Base-by-base conservation (phyloP, 1,140 invertebrate genomes). In the Lordiphosa collinella region DNA sequence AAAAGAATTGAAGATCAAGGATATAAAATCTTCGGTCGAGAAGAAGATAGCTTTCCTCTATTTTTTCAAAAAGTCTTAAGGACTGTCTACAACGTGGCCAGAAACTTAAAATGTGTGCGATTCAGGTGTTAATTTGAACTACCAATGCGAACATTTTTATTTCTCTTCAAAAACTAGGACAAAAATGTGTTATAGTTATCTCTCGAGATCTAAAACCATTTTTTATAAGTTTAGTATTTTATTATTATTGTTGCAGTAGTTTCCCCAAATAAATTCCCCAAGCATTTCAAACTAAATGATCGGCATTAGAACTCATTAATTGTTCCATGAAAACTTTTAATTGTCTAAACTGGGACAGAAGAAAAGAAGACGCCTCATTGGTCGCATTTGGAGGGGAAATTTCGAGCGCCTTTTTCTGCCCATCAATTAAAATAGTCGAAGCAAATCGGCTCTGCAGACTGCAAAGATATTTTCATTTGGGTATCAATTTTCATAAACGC, bases 361-460 rank as follows among this genome's bases (percentile, higher is more conserved):
- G 22, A 12, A 44, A 29, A 57, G 48, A 63, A 46, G 37, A 66
- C 63, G 62, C 62, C 63, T 66, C 62, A 66, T 66, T 66, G 63
- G 52, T 62, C 63, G 44, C 62, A 50, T 66, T 66, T 25, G 46
- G 40, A 40, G 14, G 11, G 55, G 16, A 57, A 56, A 36, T 9
- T 22, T 35, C n/a, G 38, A 62, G 18, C 35, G 18, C 18, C 18
- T 18, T 18, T 25, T 25, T 25, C 22, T 7, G 40, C 29, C 47
- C 32, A 35, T 36, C 52, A 64, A 73, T 62, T 58, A 70, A 57
- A 52, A 35, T 54, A 46, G 9, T 54, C 37, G 34, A 68, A 73
- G 63, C 50, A 34, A 38, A 36, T 34, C 31, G 32, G 32, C 18
- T 16, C 46, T 32, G 14, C 46, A 35, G 10, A 9, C 29, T 55